Conservation (phyloP, 2,797 vertebrate genomes). For the Hypotaenidia philippensis region DNA sequence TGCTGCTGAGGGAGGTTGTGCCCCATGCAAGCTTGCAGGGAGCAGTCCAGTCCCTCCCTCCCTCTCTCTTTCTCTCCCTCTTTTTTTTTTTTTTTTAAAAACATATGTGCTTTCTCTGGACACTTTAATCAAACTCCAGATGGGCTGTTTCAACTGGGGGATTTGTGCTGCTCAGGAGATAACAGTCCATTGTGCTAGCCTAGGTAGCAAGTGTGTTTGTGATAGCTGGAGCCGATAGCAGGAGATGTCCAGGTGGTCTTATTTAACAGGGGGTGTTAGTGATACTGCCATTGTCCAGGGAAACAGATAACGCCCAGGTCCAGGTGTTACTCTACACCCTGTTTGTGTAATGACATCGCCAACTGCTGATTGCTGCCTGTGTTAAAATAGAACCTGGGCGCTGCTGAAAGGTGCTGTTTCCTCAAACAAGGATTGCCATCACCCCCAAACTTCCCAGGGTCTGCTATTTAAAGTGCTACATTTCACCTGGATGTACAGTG, state of each 20-base stretch:
- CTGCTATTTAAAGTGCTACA: not conserved
- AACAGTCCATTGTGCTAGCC: constrained; percentile 30
- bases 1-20: not conserved
- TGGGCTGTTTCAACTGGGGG: constrained; percentile 44
- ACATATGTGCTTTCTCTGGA: not conserved
- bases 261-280: constrained; percentile 42
- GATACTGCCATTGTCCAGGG: constrained; percentile 42
- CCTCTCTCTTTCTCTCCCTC: not conserved
- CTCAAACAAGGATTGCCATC: not conserved
- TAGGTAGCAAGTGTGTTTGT: constrained; percentile 36
- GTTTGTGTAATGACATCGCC: constrained; percentile 27
- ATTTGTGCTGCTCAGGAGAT: constrained; percentile 48
- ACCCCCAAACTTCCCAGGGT: not conserved
- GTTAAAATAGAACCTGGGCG: not conserved
- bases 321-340: constrained; percentile 56
- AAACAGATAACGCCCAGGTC: constrained; percentile 16
- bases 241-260: constrained; percentile 52
- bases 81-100: not conserved
- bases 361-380: not conserved
- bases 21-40: not conserved
- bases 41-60: not conserved
- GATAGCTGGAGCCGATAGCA: constrained; percentile 31
- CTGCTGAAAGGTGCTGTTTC: not conserved
- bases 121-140: constrained; percentile 57
- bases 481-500: not conserved